Evolutionary conservation across 2,797 vertebrate species (phyloP).

Genomic region (Poecilia picta): DNA sequence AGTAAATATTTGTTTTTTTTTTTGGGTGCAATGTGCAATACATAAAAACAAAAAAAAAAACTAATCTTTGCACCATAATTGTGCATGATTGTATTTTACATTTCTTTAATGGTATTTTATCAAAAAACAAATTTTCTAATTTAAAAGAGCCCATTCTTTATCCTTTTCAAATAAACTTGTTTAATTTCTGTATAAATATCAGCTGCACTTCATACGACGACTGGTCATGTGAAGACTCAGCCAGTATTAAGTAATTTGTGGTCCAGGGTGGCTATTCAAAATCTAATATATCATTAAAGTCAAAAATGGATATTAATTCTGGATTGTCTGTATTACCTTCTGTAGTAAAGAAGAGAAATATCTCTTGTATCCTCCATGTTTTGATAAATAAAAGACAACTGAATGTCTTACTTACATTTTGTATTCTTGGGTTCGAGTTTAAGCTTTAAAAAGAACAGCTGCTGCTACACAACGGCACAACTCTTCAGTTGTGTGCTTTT

Average conservation of each 20-base stretch:
- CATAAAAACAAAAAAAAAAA: conserved; percentile 3
- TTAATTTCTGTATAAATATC: not conserved
- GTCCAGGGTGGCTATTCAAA: conserved; percentile 31
- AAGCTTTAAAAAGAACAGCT: not conserved
- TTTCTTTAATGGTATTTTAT: not conserved
- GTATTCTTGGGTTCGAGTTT: not conserved
- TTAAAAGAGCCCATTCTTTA: not conserved
- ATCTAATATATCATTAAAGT: not conserved
- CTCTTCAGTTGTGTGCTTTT: not conserved
- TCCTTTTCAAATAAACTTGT: not conserved
- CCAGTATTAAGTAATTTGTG: conserved; percentile 36
- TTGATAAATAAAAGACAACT: conserved; percentile 32
- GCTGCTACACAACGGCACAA: not conserved
- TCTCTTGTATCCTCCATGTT: not conserved
- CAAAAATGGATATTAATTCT: not conserved
- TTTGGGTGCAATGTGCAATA: conserved; percentile 22
- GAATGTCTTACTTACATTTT: conserved; percentile 42
- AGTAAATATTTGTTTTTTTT: conserved; percentile 4
- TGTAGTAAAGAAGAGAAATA: conserved; percentile 1
- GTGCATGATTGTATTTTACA: not conserved
- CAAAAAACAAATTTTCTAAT: not conserved
- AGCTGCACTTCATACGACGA: conserved; percentile 3
- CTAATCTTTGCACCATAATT: conserved; percentile 13
- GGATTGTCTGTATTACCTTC: not conserved
- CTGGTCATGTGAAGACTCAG: conserved; percentile 13